Evolutionary conservation across 2,797 vertebrate species (phyloP).

Genomic region (Zonotrichia albicollis): DNA sequence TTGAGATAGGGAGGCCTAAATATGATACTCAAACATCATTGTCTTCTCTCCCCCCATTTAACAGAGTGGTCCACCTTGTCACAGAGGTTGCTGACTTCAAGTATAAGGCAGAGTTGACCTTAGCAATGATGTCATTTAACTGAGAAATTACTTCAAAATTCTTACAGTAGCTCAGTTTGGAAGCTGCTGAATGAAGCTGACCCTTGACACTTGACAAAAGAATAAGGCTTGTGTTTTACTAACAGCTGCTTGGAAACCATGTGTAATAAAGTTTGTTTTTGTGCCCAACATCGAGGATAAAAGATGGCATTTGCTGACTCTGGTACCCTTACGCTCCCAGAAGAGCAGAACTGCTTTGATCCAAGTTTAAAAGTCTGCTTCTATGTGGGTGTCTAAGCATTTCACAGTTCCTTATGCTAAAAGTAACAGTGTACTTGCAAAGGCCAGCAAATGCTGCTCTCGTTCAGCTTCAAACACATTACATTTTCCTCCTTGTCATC

Average conservation of each 20-base stretch:
- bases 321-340: conserved; percentile 14
- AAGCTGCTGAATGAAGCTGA: conserved; percentile 59
- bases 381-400: conserved; percentile 47
- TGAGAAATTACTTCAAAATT: conserved; percentile 44
- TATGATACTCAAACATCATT: neutral
- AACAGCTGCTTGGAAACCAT: conserved; percentile 64
- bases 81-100: neutral
- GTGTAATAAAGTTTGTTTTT: conserved; percentile 59
- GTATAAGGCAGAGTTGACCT: neutral
- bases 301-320: neutral
- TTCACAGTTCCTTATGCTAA: conserved; percentile 59
- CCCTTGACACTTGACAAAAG: conserved; percentile 42
- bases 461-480: conserved; percentile 40
- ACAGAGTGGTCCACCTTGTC: neutral
- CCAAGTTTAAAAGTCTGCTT: conserved; percentile 42
- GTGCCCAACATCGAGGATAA: conserved; percentile 37
- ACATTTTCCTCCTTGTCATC: neutral
- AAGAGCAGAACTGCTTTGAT: conserved; percentile 48
- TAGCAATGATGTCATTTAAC: neutral
- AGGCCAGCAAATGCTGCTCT: conserved; percentile 49
- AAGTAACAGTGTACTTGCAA: conserved; percentile 58
- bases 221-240: conserved; percentile 64
- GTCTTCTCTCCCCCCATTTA: neutral
- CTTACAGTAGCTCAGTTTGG: conserved; percentile 57
- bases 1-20: conserved; percentile 1